Evolutionary conservation across 2,797 vertebrate species (phyloP), one percentile per base, ranked within the genome.

Genomic region (Oreonectes daqikongensis): DNA sequence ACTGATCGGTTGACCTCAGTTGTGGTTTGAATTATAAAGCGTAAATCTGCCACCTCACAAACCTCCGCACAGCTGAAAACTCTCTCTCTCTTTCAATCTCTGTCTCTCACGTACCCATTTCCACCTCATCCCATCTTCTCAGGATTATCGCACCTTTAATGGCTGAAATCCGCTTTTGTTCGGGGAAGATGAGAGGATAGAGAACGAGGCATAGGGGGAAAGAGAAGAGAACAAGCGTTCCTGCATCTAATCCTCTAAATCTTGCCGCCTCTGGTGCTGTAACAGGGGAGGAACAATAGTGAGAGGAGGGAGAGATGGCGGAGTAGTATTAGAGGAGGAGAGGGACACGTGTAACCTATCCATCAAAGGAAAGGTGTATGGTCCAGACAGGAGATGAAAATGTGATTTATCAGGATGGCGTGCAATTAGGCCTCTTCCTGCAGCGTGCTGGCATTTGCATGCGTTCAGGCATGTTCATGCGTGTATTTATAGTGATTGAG

Each of bases 71-170:
- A 59, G 52, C 64, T 59, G 64, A 53, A 75, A 59, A 46, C 64
- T 35, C 64, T 46, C 64, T 5, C 30, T 20, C 35, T 65, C 32
- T 53, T 40, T 61, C 66, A 35, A 10, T 28, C 18, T 42, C 50
- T 26, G 50, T 24, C 60, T 60, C 64, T 20, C 61, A 14, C 59
- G 32, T 50, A 66, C 28, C 75, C 44, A 46, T 63, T 69, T 61
- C 69, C 80, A 50, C 40, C 46, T 68, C 61, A 63, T 68, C 53
- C 79, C 63, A 75, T 82, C 78, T 78, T 70, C 60, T 68, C 50
- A 53, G 80, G 79, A 83, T 83, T 78, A 83, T 85, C 78, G 80
- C 84, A 85, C 79, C 75, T 85, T 81, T 85, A 83, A 85, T 83
- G 84, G 70, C 70, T 80, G 78, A 80, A 82, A 80, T 81, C 78